Evolutionary conservation across 2,797 vertebrate genomes (phyloP).

Genomic region (Chaetophractus vellerosus): DNA sequence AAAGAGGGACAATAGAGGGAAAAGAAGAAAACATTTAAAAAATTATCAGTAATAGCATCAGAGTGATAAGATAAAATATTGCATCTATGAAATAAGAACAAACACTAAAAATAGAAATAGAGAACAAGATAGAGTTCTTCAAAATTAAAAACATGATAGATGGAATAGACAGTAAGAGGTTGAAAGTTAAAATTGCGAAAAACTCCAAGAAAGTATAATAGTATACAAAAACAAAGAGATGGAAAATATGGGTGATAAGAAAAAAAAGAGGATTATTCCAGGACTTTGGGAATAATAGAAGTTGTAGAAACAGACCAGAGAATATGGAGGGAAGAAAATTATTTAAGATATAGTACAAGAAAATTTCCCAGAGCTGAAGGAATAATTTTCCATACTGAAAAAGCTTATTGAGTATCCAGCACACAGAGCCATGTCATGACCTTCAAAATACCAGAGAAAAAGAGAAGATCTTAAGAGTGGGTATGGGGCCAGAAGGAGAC

Average conservation of each 20-base stretch:
- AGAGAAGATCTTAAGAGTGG: too few species aligned
- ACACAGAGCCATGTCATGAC: neutral
- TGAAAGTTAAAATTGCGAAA: constrained; percentile 21
- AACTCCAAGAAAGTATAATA: neutral
- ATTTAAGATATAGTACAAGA: neutral
- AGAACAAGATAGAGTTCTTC: too few species aligned
- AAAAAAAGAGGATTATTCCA: neutral
- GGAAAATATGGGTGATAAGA: neutral
- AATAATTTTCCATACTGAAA: neutral
- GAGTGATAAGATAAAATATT: too few species aligned
- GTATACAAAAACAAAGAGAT: neutral
- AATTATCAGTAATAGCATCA: too few species aligned
- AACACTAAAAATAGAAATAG: too few species aligned
- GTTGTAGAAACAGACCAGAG: neutral
- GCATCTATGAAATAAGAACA: too few species aligned
- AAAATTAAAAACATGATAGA: neutral
- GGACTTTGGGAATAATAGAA: neutral
- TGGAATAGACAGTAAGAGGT: neutral
- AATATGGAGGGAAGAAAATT: neutral
- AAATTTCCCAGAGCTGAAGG: neutral
- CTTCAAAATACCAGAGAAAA: neutral
- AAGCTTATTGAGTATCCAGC: too few species aligned
- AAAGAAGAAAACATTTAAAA: neutral
- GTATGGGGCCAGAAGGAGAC: too few species aligned
- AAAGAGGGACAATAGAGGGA: neutral